Base-by-base conservation (phyloP, 2,888 invertebrate species). In the Epirrhoe alternata region DNA sequence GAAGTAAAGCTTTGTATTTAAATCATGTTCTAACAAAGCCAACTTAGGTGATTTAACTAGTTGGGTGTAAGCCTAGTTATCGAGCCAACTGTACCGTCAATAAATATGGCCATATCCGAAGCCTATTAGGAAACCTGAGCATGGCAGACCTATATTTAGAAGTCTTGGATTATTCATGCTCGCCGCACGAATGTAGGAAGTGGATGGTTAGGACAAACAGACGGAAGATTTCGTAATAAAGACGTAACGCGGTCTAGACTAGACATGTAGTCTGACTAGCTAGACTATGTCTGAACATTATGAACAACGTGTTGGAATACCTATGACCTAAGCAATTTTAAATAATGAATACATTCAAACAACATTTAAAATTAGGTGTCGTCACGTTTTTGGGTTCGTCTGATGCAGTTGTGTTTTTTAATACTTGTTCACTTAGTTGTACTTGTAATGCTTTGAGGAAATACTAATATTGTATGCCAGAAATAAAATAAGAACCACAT, bases 101-200 rank as follows among this genome's bases (percentile, higher is more conserved):
- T 33, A 45, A 61, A 55, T 61, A 53, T 51, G 35, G 33, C 2
- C 12, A 42, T 12, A 42, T 42, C 38, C 59, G 50, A 55, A 59
- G 55, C 50, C 38, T 42, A 57, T 52, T 45, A 63, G 49, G 55
- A 57, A 45, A 58, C 53, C 49, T 42, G 54, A 14, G 54, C 61
- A 54, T 58, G 58, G 50, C 31, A 57, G 58, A 45, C 56, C 66
- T 66, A 66, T 61, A 66, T 61, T 62, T 66, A 66, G 61, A 66
- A 55, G 49, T 47, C 33, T 30, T 62, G 30, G 51, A 56, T 63
- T 67, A 59, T 50, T 64, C 64, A 64, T 56, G 54, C 58, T 33
- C 60, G 60, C 17, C 47, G 42, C 52, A 49, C 17, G 52, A 42
- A 51, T 59, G 61, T 59, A 71, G 71, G 73, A 73, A 71, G 68